Conservation (phyloP, 2,113 vertebrate species). For the Columba livia region DNA sequence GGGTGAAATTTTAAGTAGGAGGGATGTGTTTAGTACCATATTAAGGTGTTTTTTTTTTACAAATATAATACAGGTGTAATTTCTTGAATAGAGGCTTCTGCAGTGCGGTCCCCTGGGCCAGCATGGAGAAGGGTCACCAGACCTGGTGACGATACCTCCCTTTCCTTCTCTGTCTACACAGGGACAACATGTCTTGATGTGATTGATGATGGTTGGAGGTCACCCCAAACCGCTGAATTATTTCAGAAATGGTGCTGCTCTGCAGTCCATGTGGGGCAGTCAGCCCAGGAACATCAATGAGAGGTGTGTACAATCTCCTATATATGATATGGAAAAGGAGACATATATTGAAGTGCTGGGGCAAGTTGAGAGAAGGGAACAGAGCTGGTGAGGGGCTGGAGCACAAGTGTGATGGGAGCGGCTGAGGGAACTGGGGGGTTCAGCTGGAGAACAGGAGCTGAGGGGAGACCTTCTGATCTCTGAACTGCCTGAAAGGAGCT, state of each 20-base stretch:
- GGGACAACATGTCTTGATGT: background rate
- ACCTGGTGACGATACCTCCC: fast-evolving
- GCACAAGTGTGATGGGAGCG: too few species aligned
- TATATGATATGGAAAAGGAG: background rate
- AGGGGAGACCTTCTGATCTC: too few species aligned
- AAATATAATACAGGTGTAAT: background rate
- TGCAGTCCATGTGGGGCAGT: background rate
- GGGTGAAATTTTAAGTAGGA: background rate
- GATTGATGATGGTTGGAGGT: background rate
- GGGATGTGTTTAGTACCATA: background rate
- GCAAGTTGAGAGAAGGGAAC: too few species aligned
- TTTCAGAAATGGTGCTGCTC: background rate
- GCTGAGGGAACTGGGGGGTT: too few species aligned
- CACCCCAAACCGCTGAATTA: background rate
- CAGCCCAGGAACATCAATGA: background rate
- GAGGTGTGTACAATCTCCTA: background rate
- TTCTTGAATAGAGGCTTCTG: background rate
- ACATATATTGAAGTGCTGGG: too few species aligned
- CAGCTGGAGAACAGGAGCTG: too few species aligned
- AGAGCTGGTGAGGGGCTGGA: too few species aligned
- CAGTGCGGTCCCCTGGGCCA: background rate
- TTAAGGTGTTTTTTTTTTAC: background rate
- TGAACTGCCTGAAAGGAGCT: too few species aligned
- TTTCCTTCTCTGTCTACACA: background rate
- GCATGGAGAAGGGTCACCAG: background rate